Evolutionary conservation across 2,888 invertebrate species (phyloP).

Genomic region (Meteorus colon): DNA sequence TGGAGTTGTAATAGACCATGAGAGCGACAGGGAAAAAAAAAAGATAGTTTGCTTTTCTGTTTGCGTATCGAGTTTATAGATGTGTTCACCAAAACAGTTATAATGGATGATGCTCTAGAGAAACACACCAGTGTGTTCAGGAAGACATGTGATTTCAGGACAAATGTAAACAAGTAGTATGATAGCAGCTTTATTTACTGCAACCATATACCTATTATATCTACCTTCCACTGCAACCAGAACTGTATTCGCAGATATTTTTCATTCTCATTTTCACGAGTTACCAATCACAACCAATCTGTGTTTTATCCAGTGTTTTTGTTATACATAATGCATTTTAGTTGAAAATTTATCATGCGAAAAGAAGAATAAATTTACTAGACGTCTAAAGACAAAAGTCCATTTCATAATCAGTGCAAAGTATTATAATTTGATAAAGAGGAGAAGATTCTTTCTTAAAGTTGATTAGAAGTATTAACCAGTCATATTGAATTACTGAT

Average conservation of each 20-base stretch:
- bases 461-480: no score
- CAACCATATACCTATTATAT: neutral
- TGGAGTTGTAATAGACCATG: neutral
- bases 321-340: no score
- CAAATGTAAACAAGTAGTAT: conserved; percentile 8
- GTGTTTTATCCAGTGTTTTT: no score
- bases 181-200: neutral
- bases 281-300: no score
- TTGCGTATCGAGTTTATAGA: conserved; percentile 29
- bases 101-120: neutral
- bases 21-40: neutral
- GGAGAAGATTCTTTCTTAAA: no score
- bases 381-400: no score
- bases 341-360: no score
- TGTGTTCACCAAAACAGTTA: neutral
- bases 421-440: no score
- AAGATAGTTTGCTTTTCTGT: conserved; percentile 33
- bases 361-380: no score
- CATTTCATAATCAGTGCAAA: no score
- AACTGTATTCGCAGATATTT: neutral
- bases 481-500: no score
- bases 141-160: neutral
- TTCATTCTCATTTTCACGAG: no score
- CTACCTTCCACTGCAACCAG: neutral
- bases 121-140: neutral